A percentile compares a stretch with the other conserved stretches of the same genome.
These are phyloP conservation scores for Hylaea fasciaria DNA, from an alignment of 2,888 invertebrate species.

Conservation along the genomic window DNA sequence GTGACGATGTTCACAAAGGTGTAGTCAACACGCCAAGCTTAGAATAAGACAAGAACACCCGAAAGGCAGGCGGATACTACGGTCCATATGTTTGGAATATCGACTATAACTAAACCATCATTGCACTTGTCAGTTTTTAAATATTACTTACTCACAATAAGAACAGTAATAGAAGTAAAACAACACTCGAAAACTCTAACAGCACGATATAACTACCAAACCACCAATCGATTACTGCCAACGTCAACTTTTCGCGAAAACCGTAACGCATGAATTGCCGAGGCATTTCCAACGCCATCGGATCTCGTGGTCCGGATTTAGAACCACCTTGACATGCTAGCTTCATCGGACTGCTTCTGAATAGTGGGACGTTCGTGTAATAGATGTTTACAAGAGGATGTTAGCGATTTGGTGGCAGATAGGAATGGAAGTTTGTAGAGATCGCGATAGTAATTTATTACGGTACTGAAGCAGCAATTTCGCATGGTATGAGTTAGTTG, in stretches of 20 bases:
- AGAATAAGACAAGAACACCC: no score
- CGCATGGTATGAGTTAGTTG: no score
- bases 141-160: no score
- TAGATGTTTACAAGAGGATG: slow-evolving; percentile 36
- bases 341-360: slow-evolving; percentile 30
- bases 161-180: no score
- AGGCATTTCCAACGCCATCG: slow-evolving; percentile 36
- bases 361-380: slow-evolving; percentile 30
- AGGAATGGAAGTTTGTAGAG: not conserved
- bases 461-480: no score
- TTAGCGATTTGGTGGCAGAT: slow-evolving; percentile 1
- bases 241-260: slow-evolving; percentile 25
- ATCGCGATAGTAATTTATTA: not conserved
- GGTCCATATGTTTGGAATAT: no score
- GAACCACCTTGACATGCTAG: slow-evolving; percentile 71
- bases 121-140: no score
- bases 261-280: slow-evolving; percentile 37
- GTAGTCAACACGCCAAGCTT: no score
- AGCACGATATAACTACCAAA: slow-evolving; percentile 6
- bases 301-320: slow-evolving; percentile 54
- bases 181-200: not conserved
- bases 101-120: no score
- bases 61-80: no score
- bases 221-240: slow-evolving; percentile 9
- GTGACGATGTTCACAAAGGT: no score